Evolutionary conservation across 2,888 invertebrate species (phyloP).

Genomic region (Oscheius sp.): DNA sequence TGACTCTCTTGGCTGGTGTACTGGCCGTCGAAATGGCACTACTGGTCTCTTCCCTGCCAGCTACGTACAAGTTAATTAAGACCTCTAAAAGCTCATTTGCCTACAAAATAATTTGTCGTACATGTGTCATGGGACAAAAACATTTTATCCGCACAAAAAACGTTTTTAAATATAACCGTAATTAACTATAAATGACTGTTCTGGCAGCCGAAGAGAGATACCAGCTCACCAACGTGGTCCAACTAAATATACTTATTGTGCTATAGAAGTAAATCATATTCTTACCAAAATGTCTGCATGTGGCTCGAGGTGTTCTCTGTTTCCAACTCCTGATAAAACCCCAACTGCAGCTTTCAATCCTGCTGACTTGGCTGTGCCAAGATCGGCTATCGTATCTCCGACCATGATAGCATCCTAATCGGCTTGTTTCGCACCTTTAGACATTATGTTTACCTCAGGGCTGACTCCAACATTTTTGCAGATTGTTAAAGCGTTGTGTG

Average conservation of each 20-base stretch:
- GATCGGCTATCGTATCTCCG: slow-evolving; percentile 73
- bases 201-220: slow-evolving; percentile 11
- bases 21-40: slow-evolving; percentile 48
- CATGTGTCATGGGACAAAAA: slow-evolving; percentile 24
- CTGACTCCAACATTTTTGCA: slow-evolving; percentile 58
- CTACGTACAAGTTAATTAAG: slow-evolving; percentile 54
- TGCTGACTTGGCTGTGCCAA: slow-evolving; percentile 72
- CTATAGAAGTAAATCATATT: background rate
- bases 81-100: background rate
- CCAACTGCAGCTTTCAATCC: slow-evolving; percentile 72
- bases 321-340: slow-evolving; percentile 71
- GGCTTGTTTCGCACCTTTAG: background rate
- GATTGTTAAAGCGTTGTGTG: slow-evolving; percentile 71
- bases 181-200: slow-evolving; percentile 4
- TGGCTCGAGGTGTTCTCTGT: slow-evolving; percentile 58
- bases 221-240: slow-evolving; percentile 14
- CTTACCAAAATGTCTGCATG: slow-evolving; percentile 62
- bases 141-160: slow-evolving; percentile 8
- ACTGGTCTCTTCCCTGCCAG: slow-evolving; percentile 66
- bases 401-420: slow-evolving; percentile 71
- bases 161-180: slow-evolving; percentile 15
- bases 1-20: slow-evolving; percentile 67
- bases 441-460: slow-evolving; percentile 45
- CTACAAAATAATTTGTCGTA: background rate
- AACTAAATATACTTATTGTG: slow-evolving; percentile 5